These are phyloP conservation scores for Lypha dubia DNA, from an alignment of 2,888 invertebrate species.

Conservation along the genomic window DNA sequence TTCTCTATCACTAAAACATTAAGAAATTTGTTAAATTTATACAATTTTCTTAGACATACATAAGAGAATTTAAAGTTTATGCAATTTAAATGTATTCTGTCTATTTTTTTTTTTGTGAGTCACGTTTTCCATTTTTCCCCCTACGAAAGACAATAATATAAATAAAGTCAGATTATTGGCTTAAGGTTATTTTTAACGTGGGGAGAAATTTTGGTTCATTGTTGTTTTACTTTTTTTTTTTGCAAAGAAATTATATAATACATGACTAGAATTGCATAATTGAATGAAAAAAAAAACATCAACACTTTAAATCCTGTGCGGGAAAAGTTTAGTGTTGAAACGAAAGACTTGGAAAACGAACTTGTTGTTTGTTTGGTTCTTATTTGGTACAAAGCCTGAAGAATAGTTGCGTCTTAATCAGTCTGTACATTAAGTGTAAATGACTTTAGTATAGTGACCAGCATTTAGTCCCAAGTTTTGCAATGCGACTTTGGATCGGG, in stretches of 20 bases:
- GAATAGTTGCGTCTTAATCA: background rate
- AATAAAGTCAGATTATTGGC: constrained; percentile 40
- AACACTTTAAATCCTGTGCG: background rate
- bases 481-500: too few species aligned
- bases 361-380: background rate
- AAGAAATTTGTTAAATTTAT: constrained; percentile 66
- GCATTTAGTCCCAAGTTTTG: too few species aligned
- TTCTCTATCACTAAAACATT: constrained; percentile 44
- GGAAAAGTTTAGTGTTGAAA: background rate
- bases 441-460: too few species aligned
- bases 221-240: background rate
- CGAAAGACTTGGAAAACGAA: constrained; percentile 52
- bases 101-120: constrained; percentile 58
- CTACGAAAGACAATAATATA: constrained; percentile 57
- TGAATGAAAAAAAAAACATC: background rate
- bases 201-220: background rate
- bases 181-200: constrained; percentile 33
- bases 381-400: background rate
- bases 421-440: too few species aligned
- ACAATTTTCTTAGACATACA: constrained; percentile 38
- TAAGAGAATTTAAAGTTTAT: constrained; percentile 51
- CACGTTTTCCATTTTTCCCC: constrained; percentile 57
- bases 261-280: constrained; percentile 26
- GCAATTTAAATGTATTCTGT: constrained; percentile 47
- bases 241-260: constrained; percentile 43